A percentile compares a stretch with the other conserved stretches of the same genome.
Evolutionary conservation across 2,797 vertebrate species (phyloP).

Genomic region (Hippoglossus hippoglossus): DNA sequence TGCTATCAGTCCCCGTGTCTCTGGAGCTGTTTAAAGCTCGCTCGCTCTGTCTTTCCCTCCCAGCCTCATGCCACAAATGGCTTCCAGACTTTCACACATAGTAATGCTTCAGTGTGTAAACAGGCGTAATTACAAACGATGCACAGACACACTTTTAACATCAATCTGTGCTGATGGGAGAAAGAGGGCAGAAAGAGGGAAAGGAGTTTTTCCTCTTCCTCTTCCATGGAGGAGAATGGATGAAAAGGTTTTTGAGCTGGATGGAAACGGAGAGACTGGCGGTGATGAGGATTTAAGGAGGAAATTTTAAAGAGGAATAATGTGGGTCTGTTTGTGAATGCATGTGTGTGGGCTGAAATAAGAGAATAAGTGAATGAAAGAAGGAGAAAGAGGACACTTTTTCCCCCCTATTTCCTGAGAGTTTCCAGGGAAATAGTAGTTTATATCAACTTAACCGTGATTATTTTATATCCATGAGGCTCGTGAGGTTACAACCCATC

Average conservation of each 20-base stretch:
- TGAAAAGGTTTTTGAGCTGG: slow-evolving; percentile 56
- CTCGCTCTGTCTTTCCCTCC: slow-evolving; percentile 66
- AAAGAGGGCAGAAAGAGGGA: slow-evolving; percentile 51
- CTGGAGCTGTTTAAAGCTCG: slow-evolving; percentile 75
- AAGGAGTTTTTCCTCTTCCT: slow-evolving; percentile 25
- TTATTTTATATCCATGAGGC: slow-evolving; percentile 50
- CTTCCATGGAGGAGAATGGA: slow-evolving; percentile 50
- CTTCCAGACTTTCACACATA: slow-evolving; percentile 85
- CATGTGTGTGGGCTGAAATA: slow-evolving; percentile 44
- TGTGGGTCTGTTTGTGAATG: slow-evolving; percentile 37
- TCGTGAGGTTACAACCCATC: slow-evolving; percentile 45
- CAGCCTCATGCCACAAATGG: slow-evolving; percentile 81
- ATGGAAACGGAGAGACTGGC: slow-evolving; percentile 53
- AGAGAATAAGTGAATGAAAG: slow-evolving; percentile 46
- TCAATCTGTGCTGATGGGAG: slow-evolving; percentile 75
- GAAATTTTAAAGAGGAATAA: slow-evolving; percentile 53
- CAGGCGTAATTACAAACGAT: slow-evolving; percentile 82
- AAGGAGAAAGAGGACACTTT: slow-evolving; percentile 10
- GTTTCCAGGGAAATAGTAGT: slow-evolving; percentile 43
- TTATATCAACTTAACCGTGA: slow-evolving; percentile 44
- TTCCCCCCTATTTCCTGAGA: slow-evolving; percentile 26
- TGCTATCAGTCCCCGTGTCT: slow-evolving; percentile 69
- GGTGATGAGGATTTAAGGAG: slow-evolving; percentile 48
- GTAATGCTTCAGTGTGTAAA: slow-evolving; percentile 82
- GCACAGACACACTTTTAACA: slow-evolving; percentile 78